Percentiles rank a stretch among this genome's conserved stretches.
These are phyloP conservation scores for Acanthaster planci DNA, from an alignment of 35 echinoderm and acorn worm species.

Conservation along the genomic window DNA sequence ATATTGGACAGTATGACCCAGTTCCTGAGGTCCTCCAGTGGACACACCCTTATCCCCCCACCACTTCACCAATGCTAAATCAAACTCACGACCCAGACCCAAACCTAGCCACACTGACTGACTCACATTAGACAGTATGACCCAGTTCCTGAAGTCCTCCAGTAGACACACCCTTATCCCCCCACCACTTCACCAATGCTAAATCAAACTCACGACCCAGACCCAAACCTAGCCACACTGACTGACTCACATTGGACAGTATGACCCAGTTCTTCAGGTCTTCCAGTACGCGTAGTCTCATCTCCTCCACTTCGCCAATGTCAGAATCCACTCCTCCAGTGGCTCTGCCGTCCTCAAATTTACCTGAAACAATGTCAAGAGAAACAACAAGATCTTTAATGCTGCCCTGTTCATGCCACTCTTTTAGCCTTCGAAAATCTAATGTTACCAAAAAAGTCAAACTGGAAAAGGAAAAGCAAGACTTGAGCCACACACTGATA, in stretches of 20 bases:
- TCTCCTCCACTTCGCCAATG: constrained; percentile 57
- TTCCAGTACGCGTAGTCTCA: constrained; percentile 54
- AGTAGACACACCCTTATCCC: not conserved
- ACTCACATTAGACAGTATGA: not conserved
- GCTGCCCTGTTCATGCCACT: no score
- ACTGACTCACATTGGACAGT: constrained; percentile 69
- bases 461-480: no score
- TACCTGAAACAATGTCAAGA: constrained; percentile 1
- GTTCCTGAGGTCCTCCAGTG: no score
- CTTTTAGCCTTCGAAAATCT: no score
- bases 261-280: constrained; percentile 65
- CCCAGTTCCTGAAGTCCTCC: not conserved
- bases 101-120: not conserved
- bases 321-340: constrained; percentile 40
- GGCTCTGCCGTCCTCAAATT: constrained; percentile 57
- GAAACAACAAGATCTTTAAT: no score
- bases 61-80: not conserved
- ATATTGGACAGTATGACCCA: not conserved
- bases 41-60: not conserved
- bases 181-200: not conserved
- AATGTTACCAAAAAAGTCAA: no score
- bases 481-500: no score
- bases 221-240: no score
- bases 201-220: not conserved
- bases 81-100: not conserved